These are phyloP conservation scores for Pseudomyrmex sp. DNA, from an alignment of 1,140 invertebrate genomes.

Conservation along the genomic window DNA sequence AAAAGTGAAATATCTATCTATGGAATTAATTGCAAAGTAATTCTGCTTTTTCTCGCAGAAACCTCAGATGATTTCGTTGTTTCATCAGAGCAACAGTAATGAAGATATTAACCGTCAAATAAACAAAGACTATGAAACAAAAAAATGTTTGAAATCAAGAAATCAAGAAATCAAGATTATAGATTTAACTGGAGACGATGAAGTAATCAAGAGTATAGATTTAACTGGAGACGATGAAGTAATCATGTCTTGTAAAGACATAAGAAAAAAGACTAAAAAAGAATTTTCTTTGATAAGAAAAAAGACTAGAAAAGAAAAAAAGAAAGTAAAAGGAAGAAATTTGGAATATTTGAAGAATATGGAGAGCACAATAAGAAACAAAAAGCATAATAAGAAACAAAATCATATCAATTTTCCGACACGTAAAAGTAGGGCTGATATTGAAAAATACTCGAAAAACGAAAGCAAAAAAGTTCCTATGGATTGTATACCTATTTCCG, in stretches of 20 bases:
- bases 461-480: constrained; percentile 1
- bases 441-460: constrained; percentile 67
- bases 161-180: constrained; percentile 73
- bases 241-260: background rate
- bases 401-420: constrained; percentile 48
- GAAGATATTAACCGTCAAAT: constrained; percentile 14
- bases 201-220: no score
- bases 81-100: background rate
- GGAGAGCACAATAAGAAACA: constrained; percentile 49
- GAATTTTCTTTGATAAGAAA: constrained; percentile 22
- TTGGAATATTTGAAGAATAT: constrained; percentile 69
- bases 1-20: background rate
- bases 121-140: constrained; percentile 33
- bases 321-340: constrained; percentile 24
- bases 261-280: constrained; percentile 55
- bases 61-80: background rate
- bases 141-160: constrained; percentile 64
- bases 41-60: constrained; percentile 28
- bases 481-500: constrained; percentile 8
- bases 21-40: background rate
- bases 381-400: constrained; percentile 43
- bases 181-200: constrained; percentile 76
- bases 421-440: constrained; percentile 62
- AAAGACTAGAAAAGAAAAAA: constrained; percentile 36
- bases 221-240: constrained; percentile 58